Evolutionary conservation across 2,113 vertebrate species (phyloP).

Genomic region (Ifrita kowaldi): DNA sequence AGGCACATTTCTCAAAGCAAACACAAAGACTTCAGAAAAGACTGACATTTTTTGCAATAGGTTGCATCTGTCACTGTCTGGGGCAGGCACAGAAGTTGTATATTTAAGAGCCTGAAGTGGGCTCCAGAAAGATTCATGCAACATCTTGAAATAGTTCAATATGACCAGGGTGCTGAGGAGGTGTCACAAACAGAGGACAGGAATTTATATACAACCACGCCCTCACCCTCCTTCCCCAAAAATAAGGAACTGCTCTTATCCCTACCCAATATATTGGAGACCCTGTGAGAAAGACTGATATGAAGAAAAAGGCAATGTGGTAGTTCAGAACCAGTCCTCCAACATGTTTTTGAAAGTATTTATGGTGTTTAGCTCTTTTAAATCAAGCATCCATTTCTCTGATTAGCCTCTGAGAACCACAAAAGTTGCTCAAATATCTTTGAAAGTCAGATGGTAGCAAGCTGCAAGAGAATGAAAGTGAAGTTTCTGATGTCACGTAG

Average conservation of each 20-base stretch:
- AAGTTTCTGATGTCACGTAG: background rate
- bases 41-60: background rate
- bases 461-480: background rate
- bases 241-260: background rate
- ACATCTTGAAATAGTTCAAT: background rate
- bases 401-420: background rate
- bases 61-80: background rate
- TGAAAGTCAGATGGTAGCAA: background rate
- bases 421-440: background rate
- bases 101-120: background rate
- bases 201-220: background rate
- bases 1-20: background rate
- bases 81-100: background rate
- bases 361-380: background rate
- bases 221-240: accelerated
- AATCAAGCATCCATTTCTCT: background rate
- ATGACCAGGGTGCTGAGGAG: background rate
- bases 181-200: background rate
- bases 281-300: background rate
- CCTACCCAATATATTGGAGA: background rate
- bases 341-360: background rate
- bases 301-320: background rate
- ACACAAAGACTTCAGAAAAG: background rate
- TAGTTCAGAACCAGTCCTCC: background rate
- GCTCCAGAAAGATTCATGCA: background rate